These are phyloP conservation scores for Lethocerus indicus DNA, from an alignment of 1,140 invertebrate species.

Conservation along the genomic window DNA sequence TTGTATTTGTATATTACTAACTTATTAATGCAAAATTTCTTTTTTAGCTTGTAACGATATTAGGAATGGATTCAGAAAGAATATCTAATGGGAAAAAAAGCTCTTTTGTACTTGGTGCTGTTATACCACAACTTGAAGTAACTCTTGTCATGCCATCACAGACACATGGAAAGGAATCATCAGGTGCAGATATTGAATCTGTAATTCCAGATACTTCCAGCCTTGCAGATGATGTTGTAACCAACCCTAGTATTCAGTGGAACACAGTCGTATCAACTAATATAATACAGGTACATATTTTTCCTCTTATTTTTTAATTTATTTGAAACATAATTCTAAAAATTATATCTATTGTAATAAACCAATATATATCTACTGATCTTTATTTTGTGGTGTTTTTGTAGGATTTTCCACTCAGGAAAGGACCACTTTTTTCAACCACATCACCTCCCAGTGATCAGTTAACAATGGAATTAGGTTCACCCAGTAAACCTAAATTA, in stretches of 20 bases:
- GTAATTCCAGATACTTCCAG: conserved; percentile 65
- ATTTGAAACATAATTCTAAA: background rate
- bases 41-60: conserved; percentile 44
- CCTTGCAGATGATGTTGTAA: conserved; percentile 46
- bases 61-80: conserved; percentile 55
- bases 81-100: conserved; percentile 19
- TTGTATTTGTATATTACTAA: too few species aligned
- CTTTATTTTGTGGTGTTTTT: too few species aligned
- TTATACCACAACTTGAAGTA: conserved; percentile 70
- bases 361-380: too few species aligned
- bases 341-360: background rate
- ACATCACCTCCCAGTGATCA: conserved; percentile 13
- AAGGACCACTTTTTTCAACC: background rate
- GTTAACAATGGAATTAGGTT: conserved; percentile 6
- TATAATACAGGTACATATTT: conserved; percentile 12
- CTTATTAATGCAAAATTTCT: too few species aligned
- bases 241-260: conserved; percentile 18
- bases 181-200: conserved; percentile 58
- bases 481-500: conserved; percentile 10
- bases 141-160: conserved; percentile 72
- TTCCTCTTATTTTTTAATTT: background rate
- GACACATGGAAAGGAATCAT: conserved; percentile 63
- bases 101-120: conserved; percentile 50
- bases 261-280: conserved; percentile 17
- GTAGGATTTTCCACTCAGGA: background rate